Conservation (phyloP, 2,797 vertebrate species). For the Channallabes apus region DNA sequence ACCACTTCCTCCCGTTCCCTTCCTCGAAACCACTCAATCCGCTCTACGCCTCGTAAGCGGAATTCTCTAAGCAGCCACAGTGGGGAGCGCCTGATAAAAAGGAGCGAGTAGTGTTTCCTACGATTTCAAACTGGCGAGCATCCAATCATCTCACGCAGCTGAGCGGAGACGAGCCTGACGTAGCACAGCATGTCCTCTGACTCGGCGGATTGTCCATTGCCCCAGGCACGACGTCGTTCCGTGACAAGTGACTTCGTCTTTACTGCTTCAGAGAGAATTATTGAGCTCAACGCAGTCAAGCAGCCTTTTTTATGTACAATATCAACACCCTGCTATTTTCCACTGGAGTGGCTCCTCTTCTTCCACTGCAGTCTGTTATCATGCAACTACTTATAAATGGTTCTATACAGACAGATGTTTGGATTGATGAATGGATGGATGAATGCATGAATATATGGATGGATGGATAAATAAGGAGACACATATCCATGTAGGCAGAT, state of each 20-base stretch:
- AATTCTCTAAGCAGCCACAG: constrained; percentile 50
- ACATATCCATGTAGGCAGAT: background rate
- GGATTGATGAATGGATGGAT: background rate
- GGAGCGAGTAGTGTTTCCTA: constrained; percentile 28
- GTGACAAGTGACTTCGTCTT: constrained; percentile 41
- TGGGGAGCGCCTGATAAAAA: constrained; percentile 42
- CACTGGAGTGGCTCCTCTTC: constrained; percentile 9
- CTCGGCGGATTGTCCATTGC: constrained; percentile 19
- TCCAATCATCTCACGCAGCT: constrained; percentile 25
- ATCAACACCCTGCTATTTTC: constrained; percentile 35
- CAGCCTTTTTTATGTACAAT: constrained; percentile 32
- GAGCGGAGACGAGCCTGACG: constrained; percentile 16
- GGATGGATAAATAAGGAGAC: background rate
- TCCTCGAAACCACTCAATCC: constrained; percentile 23
- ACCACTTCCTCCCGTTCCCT: constrained; percentile 22
- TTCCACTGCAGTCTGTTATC: background rate
- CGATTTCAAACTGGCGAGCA: constrained; percentile 9
- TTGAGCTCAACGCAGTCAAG: constrained; percentile 29
- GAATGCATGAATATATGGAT: background rate
- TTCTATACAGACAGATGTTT: background rate
- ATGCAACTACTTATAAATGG: background rate
- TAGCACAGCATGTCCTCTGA: constrained; percentile 38
- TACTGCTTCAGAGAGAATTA: constrained; percentile 39
- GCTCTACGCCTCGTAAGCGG: constrained; percentile 39
- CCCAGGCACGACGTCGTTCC: constrained; percentile 23